A percentile compares a stretch with the other conserved stretches of the same genome.
These are phyloP conservation scores for Hipparchia sbordonii DNA, from an alignment of 2,888 invertebrate species.

Conservation along the genomic window DNA sequence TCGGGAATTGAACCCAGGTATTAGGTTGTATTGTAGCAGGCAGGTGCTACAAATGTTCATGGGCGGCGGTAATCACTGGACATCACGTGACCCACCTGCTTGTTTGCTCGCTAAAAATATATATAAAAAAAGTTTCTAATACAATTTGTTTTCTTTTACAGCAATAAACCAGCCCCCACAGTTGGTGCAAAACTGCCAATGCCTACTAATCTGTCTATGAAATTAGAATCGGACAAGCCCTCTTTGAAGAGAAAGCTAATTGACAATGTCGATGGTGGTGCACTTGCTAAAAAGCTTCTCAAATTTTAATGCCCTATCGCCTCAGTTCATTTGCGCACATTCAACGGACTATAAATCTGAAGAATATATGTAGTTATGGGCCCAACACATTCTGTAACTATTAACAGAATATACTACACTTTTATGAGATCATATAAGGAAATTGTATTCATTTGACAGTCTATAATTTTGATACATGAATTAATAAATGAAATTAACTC, in stretches of 20 bases:
- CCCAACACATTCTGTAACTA: no score
- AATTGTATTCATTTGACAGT: no score
- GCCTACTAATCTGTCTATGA: constrained; percentile 84
- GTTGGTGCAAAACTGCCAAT: constrained; percentile 92
- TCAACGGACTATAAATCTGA: neutral
- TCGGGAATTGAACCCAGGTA: no score
- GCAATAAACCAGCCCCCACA: constrained; percentile 94
- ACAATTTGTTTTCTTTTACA: constrained; percentile 51
- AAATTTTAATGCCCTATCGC: constrained; percentile 75
- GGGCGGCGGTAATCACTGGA: no score
- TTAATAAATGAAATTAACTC: no score
- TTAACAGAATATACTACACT: no score
- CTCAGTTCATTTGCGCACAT: neutral
- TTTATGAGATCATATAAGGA: no score
- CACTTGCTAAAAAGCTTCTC: constrained; percentile 86
- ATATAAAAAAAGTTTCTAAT: neutral
- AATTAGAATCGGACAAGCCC: constrained; percentile 85
- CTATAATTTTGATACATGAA: no score
- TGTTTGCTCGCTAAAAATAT: no score
- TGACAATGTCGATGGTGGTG: constrained; percentile 87
- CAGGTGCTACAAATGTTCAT: constrained; percentile 68
- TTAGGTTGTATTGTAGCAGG: no score
- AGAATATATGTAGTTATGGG: no score
- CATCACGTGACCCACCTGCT: no score
- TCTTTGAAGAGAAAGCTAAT: constrained; percentile 90